Evolutionary conservation across 2,797 vertebrate genomes (phyloP).

Genomic region (Chloroceryle inda): DNA sequence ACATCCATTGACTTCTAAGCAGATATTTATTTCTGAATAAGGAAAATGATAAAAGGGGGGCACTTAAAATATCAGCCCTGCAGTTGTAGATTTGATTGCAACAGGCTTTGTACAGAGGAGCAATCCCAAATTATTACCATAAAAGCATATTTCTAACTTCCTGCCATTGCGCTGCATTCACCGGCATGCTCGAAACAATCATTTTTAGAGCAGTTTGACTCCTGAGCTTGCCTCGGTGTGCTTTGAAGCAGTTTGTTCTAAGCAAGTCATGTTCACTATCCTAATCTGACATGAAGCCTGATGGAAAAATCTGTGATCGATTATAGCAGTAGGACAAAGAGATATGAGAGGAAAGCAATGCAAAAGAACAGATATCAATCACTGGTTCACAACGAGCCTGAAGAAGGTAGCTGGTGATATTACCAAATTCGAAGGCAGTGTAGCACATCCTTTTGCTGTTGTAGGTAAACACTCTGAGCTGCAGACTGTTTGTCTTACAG

Average conservation of each 20-base stretch:
- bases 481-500: slow-evolving; percentile 45
- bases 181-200: slow-evolving; percentile 78
- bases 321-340: slow-evolving; percentile 64
- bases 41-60: background rate
- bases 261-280: slow-evolving; percentile 80
- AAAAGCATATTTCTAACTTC: background rate
- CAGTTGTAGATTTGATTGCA: background rate
- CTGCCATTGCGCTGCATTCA: background rate
- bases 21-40: background rate
- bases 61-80: background rate
- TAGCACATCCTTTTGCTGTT: slow-evolving; percentile 43
- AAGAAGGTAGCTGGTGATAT: slow-evolving; percentile 8
- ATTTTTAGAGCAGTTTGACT: slow-evolving; percentile 68
- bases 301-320: slow-evolving; percentile 81
- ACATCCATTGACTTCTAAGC: background rate
- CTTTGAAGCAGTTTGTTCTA: slow-evolving; percentile 83
- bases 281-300: slow-evolving; percentile 80
- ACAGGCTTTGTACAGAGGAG: background rate
- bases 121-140: background rate
- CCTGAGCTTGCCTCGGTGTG: slow-evolving; percentile 80
- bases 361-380: slow-evolving; percentile 68
- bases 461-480: slow-evolving; percentile 13
- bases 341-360: slow-evolving; percentile 57
- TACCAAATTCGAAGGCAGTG: slow-evolving; percentile 47
- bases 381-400: slow-evolving; percentile 28